phyloP scores from a whole-genome alignment of 2,888 invertebrate genomes.

The Epinotia nisella region DNA sequence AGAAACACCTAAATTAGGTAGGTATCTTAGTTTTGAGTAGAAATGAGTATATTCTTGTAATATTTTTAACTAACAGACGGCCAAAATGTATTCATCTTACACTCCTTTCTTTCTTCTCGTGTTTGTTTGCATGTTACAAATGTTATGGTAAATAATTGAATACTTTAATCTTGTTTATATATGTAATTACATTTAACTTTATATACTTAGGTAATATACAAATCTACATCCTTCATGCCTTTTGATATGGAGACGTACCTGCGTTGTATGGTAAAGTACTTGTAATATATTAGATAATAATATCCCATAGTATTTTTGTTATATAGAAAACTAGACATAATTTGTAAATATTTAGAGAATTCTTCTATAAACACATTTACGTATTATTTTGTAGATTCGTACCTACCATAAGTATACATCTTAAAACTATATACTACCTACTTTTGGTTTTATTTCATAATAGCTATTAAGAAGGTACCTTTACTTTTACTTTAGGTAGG shows the following conservation, averaged over 20 bases:
- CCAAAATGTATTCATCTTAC: no score
- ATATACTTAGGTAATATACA: no score
- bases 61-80: neutral
- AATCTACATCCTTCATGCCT: neutral
- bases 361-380: conserved; percentile 14
- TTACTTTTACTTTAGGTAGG: no score
- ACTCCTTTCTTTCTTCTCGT: no score
- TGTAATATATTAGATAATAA: neutral
- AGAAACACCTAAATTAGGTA: neutral
- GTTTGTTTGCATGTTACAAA: no score
- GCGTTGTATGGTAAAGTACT: no score
- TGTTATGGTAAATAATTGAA: no score
- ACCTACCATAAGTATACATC: conserved; percentile 22
- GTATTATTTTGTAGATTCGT: conserved; percentile 28
- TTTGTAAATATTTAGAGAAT: conserved; percentile 35
- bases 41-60: neutral
- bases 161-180: no score
- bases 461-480: neutral
- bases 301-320: neutral
- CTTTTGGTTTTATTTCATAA: conserved; percentile 21
- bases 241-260: neutral
- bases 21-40: conserved; percentile 5
- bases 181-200: no score
- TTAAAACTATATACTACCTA: conserved; percentile 15
- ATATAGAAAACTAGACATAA: conserved; percentile 18